Evolutionary conservation across 1,140 invertebrate species (phyloP).

Genomic region (Sminthurides bifidus): DNA sequence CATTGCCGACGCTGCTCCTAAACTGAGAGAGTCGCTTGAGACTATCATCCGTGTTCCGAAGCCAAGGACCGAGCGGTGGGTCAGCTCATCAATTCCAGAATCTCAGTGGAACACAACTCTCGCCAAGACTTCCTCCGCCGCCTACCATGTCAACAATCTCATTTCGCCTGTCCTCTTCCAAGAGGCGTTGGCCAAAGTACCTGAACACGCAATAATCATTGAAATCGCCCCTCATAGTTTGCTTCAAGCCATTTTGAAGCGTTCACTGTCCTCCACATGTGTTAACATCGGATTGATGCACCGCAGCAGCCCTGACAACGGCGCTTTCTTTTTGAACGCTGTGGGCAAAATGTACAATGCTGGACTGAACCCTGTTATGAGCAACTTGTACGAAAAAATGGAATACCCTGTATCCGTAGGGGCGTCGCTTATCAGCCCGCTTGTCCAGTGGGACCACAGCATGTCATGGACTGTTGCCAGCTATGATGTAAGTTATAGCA

Average conservation of each 20-base stretch:
- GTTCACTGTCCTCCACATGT: conserved; percentile 46
- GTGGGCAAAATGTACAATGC: conserved; percentile 71
- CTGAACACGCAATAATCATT: conserved; percentile 73
- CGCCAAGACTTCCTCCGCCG: conserved; percentile 71
- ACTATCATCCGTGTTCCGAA: conserved; percentile 48
- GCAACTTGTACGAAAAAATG: conserved; percentile 59
- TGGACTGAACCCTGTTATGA: conserved; percentile 62
- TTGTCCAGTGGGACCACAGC: conserved; percentile 84
- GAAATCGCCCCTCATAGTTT: conserved; percentile 90
- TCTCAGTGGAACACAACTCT: conserved; percentile 60
- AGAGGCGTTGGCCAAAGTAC: conserved; percentile 63
- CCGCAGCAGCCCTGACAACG: conserved; percentile 51
- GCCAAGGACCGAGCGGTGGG: conserved; percentile 66
- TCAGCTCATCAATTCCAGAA: conserved; percentile 83
- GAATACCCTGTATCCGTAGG: conserved; percentile 76
- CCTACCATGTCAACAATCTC: conserved; percentile 94
- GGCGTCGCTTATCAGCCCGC: conserved; percentile 73
- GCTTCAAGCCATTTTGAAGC: conserved; percentile 72
- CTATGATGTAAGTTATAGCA: conserved; percentile 5
- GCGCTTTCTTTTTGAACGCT: conserved; percentile 53
- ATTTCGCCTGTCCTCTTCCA: conserved; percentile 59
- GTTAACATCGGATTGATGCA: conserved; percentile 67
- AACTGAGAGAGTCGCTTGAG: conserved; percentile 54
- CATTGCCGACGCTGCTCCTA: conserved; percentile 55
- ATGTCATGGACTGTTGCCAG: conserved; percentile 62